Evolutionary conservation across 2,113 vertebrate genomes (phyloP).

Genomic region (Ptyas mucosa): DNA sequence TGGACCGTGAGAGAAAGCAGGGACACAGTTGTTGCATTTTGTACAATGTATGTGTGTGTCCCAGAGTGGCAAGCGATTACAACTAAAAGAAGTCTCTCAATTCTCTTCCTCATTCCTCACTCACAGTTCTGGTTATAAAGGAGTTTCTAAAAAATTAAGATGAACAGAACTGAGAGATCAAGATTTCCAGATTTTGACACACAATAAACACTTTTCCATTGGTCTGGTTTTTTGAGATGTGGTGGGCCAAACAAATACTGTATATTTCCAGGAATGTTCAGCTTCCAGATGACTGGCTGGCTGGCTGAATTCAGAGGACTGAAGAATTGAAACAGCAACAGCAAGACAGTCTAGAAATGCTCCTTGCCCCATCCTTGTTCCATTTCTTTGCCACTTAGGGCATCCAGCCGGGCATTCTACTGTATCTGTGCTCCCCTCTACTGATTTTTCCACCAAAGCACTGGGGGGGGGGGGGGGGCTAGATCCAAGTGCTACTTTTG

Average conservation of each 20-base stretch:
- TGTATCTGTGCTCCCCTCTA: slow-evolving; percentile 16
- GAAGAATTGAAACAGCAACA: background rate
- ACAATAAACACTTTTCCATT: background rate
- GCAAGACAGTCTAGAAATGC: background rate
- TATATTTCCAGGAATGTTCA: background rate
- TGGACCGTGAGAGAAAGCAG: background rate
- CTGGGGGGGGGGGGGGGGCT: background rate
- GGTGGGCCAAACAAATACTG: background rate
- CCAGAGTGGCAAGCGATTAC: background rate
- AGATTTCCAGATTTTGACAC: background rate
- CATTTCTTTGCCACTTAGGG: background rate
- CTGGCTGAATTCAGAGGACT: background rate
- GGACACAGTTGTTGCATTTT: background rate
- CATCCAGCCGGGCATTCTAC: background rate
- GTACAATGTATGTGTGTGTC: background rate
- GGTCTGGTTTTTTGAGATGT: background rate
- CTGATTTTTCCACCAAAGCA: background rate
- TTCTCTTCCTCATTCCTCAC: background rate
- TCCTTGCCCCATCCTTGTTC: background rate
- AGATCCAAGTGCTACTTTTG: background rate
- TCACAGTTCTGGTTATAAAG: background rate
- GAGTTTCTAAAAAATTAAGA: background rate
- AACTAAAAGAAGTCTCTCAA: too few species aligned
- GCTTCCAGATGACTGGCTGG: background rate
- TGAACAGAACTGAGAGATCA: background rate